A percentile compares a stretch with the other conserved stretches of the same genome.
These are phyloP conservation scores for Cyanoderma ruficeps DNA, from an alignment of 2,113 vertebrate genomes.

Conservation along the genomic window DNA sequence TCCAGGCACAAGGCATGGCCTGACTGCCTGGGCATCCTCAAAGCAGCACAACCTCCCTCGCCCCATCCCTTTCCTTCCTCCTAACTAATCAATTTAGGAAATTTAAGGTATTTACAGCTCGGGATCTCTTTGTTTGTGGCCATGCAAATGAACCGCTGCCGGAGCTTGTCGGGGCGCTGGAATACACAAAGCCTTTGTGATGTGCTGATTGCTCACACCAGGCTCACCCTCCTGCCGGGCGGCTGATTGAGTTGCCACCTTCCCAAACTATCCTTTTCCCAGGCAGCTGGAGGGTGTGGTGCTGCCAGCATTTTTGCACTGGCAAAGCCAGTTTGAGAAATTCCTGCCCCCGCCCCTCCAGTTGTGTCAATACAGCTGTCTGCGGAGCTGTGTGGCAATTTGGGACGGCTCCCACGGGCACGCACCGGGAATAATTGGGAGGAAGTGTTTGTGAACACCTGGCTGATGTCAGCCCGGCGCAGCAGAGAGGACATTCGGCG, in stretches of 20 bases:
- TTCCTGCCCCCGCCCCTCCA: neutral
- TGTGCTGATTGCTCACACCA: conserved; percentile 20
- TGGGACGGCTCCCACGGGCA: neutral
- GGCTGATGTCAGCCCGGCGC: neutral
- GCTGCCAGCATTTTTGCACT: neutral
- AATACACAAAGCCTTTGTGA: conserved; percentile 11
- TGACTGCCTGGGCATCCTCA: neutral
- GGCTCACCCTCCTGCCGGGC: conserved; percentile 37
- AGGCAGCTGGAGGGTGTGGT: conserved; percentile 59
- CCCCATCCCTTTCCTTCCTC: neutral
- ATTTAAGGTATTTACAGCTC: neutral
- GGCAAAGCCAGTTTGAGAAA: conserved; percentile 45
- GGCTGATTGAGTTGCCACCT: conserved; percentile 14
- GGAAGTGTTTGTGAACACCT: neutral
- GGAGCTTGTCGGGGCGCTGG: conserved; percentile 20
- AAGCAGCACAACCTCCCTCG: neutral
- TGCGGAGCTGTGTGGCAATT: neutral
- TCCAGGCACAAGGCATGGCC: neutral
- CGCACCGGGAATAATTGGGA: neutral
- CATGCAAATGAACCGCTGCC: conserved; percentile 21
- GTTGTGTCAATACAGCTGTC: conserved; percentile 40
- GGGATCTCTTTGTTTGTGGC: neutral
- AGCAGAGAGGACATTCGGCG: neutral
- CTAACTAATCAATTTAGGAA: conserved; percentile 3
- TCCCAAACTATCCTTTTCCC: neutral